A percentile compares a stretch with the other conserved stretches of the same genome.
Evolutionary conservation across 2,888 invertebrate species (phyloP).

Genomic region (Amphipyra tragopoginis): DNA sequence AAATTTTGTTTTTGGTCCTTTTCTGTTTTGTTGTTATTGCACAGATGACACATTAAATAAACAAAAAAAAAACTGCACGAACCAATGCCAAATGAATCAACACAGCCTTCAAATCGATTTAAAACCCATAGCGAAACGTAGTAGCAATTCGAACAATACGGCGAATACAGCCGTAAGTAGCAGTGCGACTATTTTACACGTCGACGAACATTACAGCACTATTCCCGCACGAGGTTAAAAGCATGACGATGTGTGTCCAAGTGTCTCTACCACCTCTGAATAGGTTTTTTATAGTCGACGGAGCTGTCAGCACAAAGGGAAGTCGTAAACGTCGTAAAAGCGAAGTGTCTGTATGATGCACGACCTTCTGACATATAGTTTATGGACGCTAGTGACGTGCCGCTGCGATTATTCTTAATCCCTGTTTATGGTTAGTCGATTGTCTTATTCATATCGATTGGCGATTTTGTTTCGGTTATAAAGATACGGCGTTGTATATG

Average conservation of each 20-base stretch:
- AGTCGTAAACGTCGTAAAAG: constrained; percentile 76
- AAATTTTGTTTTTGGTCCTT: too few relatives aligned
- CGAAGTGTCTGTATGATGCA: constrained; percentile 74
- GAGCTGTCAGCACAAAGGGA: constrained; percentile 77
- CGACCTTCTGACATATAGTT: constrained; percentile 72
- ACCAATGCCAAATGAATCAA: constrained; percentile 43
- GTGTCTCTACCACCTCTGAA: constrained; percentile 70
- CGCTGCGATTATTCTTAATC: constrained; percentile 74
- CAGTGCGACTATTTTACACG: constrained; percentile 52
- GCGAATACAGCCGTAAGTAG: constrained; percentile 45
- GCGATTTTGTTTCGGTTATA: constrained; percentile 53
- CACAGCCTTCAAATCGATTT: constrained; percentile 36
- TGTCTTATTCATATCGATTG: constrained; percentile 62
- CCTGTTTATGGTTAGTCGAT: constrained; percentile 73
- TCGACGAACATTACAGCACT: constrained; percentile 54
- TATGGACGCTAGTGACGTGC: constrained; percentile 64
- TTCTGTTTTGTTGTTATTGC: too few relatives aligned
- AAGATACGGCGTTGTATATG: constrained; percentile 7
- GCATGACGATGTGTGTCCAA: constrained; percentile 70
- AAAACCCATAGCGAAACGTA: constrained; percentile 50
- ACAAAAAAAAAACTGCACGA: not conserved
- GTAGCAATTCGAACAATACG: constrained; percentile 46
- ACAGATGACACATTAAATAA: too few relatives aligned
- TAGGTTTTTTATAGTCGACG: constrained; percentile 76
- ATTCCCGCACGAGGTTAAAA: constrained; percentile 58